Base-by-base conservation (phyloP, 2,888 invertebrate species). In the Drosophila anomalata region DNA sequence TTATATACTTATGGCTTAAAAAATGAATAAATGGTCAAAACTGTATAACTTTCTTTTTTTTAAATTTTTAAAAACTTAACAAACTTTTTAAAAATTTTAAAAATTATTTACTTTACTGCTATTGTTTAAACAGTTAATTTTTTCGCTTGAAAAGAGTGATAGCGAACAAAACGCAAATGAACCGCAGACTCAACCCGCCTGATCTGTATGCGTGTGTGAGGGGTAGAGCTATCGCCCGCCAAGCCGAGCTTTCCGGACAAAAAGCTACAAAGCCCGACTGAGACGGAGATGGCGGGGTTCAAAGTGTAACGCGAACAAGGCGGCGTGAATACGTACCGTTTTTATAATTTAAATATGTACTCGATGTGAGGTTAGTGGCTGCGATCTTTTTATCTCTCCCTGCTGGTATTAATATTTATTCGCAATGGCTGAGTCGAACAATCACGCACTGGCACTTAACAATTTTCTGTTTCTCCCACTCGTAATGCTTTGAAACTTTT, bases 241-340 rank as follows among this genome's bases (percentile, higher is more conserved):
- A 75, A 79, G 75, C 77, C 46, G 47, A 70, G 73, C 75, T 77
- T 78, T 70, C 65, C 53, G n/a, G n/a, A 26, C 4, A 57, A 29
- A 51, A 44, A 63, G 53, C 54, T 51, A 50, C 17, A 22, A 36
- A 36, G 36, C n/a, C 46, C 60, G 46, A 31, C 42, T 51, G 46
- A 31, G 51, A 65, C 26, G 36, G 24, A 36, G 42, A 65, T 44
- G 44, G 22, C 17, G 9, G 7, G 65, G 80, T 77, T 77, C 66
- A 85, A 57, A 81, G 77, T 76, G 77, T 76, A 77, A 73, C 70
- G 70, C 51, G 46, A 55, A 74, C 57, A 63, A 58, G 59, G 14
- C 31, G 66, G 41, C 68, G 79, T 75, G 68, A 68, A 56, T 58
- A 68, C 79, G 70, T 83, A 83, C 82, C 82, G 82, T 83, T 86